Evolutionary conservation across 2,888 invertebrate species (phyloP).

Genomic region (Tetanocera ferruginea): DNA sequence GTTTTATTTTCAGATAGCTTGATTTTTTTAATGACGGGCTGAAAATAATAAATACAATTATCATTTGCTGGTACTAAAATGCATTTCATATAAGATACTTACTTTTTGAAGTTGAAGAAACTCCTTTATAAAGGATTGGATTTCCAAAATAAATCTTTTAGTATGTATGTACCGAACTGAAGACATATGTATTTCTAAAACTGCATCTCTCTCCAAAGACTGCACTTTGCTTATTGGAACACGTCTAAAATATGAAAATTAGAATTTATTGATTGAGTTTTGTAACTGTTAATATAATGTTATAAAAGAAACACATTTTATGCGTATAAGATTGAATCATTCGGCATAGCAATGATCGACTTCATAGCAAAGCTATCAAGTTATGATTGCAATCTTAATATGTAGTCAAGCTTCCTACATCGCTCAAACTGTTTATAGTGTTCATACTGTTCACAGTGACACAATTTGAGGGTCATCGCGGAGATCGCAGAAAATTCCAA

Average conservation of each 20-base stretch:
- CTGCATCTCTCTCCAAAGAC: slow-evolving; percentile 60
- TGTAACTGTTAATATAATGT: too few relatives aligned
- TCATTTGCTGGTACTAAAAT: slow-evolving; percentile 22
- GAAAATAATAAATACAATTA: slow-evolving; percentile 31
- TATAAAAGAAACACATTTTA: too few relatives aligned
- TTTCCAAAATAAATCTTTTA: slow-evolving; percentile 90
- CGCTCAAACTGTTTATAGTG: too few relatives aligned
- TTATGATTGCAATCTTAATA: too few relatives aligned
- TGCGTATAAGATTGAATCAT: too few relatives aligned
- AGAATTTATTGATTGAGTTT: too few relatives aligned
- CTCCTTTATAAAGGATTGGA: slow-evolving; percentile 87
- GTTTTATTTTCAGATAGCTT: slow-evolving; percentile 60
- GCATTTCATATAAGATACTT: slow-evolving; percentile 69
- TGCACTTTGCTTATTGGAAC: slow-evolving; percentile 35
- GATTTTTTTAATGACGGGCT: slow-evolving; percentile 67
- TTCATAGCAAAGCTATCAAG: too few relatives aligned
- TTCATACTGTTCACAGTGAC: too few relatives aligned
- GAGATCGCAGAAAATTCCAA: too few relatives aligned
- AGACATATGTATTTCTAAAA: slow-evolving; percentile 80
- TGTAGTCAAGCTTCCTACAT: too few relatives aligned
- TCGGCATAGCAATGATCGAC: too few relatives aligned
- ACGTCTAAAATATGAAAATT: slow-evolving; percentile 9
- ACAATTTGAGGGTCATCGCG: too few relatives aligned
- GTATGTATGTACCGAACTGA: slow-evolving; percentile 95
- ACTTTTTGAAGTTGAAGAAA: slow-evolving; percentile 88